Base-by-base conservation (phyloP, 2,797 vertebrate species). In the Scolopax rusticola region DNA sequence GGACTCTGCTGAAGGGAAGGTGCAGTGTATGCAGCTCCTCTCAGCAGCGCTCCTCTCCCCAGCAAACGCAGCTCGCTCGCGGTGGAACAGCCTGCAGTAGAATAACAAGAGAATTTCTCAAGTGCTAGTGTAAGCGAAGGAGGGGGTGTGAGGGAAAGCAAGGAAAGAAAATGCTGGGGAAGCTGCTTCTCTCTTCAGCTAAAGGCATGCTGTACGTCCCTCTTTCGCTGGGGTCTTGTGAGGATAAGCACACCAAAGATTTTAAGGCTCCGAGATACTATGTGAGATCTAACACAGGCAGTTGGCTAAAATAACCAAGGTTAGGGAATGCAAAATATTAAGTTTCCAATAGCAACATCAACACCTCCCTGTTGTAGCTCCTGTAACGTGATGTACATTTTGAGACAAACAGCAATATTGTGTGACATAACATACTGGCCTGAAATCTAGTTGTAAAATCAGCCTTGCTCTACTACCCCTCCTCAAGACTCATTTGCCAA, bases 1-100 rank as follows among this genome's bases (percentile, higher is more conserved):
- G 77, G 92, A 45, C 73, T 75, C 23, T 87, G 94, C 93, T 71
- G 84, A 74, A 75, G 84, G 77, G 91, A 90, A 95, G 82, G 90
- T 9, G 60, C 94, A 92, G 94, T 16, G 79, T 24, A 69, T 38
- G 91, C 95, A 85, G 93, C 90, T 95, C 90, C 93, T 89, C 84
- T 92, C 94, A 83, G 92, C 95, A 95, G 90, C 3, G 20, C 81
- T 94, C 24, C 92, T 83, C 74, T 94, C 90, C 94, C 84, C 89
- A 63, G 87, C 86, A 84, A 91, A 93, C 8, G 60, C 94, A 80
- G 95, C 92, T 68, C 5, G 13, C 69, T 89, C n/a, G 2, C 76
- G 9, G 85, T 32, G 36, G 86, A 96, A 67, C 93, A 90, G 92
- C 74, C 87, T 89, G 87, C 87, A 67, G 57, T 57, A 41, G 93